Base-by-base conservation (phyloP, 2,888 invertebrate species). In the Drosophila buzzatii region DNA sequence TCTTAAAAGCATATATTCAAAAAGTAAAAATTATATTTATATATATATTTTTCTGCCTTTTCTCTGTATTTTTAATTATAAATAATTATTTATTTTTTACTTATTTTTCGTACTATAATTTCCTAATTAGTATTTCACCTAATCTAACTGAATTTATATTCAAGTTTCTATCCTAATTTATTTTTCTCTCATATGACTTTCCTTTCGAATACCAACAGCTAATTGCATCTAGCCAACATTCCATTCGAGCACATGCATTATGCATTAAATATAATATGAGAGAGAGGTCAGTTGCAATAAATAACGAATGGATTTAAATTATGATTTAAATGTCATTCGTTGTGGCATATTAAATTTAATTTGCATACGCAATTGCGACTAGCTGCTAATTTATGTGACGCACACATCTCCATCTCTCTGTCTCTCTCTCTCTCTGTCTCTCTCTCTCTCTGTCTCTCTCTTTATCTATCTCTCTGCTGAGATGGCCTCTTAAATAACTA, bases 301-400 rank as follows among this genome's bases (percentile, higher is more conserved):
- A 79, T 81, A 81, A 61, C 75, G 37, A 70, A 82, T 63, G 51
- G 31, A 66, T 47, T 73, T 71, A 70, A 82, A 77, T 82, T 72
- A 82, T 76, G 69, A 85, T 75, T 80, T 83, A 69, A 85, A 59
- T 79, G 72, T 47, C 70, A 83, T 65, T 72, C 69, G 70, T 51
- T 55, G 31, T 59, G 69, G 73, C 59, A 68, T 45, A 68, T 72
- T 70, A 72, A 77, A 79, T 88, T 71, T 73, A 89, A 90, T 85
- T 85, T 85, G 83, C 90, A 90, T 85, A 73, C 45, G 31, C 63
- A 90, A 90, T 90, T 76, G 49, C 49, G 45, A 66, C 59, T 62
- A 74, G 60, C 71, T 72, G 81, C 60, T 82, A 85, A 85, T 88
- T 82, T 82, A 82, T 80, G 73, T 76, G 3, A 14, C 12, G 20